Evolutionary conservation across 2,888 invertebrate species (phyloP).

Genomic region (Caenorhabditis imperialis): DNA sequence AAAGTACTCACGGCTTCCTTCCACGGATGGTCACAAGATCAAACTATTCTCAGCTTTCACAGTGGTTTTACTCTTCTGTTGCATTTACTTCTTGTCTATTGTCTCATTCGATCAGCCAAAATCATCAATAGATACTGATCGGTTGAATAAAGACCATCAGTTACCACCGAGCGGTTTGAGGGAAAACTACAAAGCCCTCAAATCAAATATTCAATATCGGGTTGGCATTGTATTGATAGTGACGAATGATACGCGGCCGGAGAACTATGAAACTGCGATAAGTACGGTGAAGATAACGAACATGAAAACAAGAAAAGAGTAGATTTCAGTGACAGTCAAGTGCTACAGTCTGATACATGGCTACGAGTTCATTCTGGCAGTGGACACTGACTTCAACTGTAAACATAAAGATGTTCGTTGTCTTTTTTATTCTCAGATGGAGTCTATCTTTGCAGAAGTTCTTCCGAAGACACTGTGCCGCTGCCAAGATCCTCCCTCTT

Average conservation of each 20-base stretch:
- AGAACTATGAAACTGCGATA: slow-evolving; percentile 31
- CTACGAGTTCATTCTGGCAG: slow-evolving; percentile 32
- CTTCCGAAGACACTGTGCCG: slow-evolving; percentile 59
- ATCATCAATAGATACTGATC: no score
- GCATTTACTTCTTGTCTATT: no score
- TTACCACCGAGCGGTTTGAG: neutral
- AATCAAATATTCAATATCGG: neutral
- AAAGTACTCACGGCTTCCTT: slow-evolving; percentile 18
- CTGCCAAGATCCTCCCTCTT: slow-evolving; percentile 32
- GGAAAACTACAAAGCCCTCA: neutral
- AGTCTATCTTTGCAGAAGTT: slow-evolving; percentile 41
- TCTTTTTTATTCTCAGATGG: no score
- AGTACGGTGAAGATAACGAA: neutral
- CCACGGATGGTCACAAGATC: slow-evolving; percentile 5
- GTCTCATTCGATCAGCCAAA: no score
- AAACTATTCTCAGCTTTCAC: no score
- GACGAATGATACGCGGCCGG: slow-evolving; percentile 19
- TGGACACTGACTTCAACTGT: slow-evolving; percentile 36
- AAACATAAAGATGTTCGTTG: slow-evolving; percentile 42
- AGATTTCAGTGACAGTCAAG: slow-evolving; percentile 28
- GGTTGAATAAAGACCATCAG: no score
- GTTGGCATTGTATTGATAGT: slow-evolving; percentile 31
- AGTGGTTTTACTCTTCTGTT: no score
- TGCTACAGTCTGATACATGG: slow-evolving; percentile 46
- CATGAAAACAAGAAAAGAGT: neutral